Conservation (phyloP, 2,113 vertebrate species). For the Phyllostomus discolor region DNA sequence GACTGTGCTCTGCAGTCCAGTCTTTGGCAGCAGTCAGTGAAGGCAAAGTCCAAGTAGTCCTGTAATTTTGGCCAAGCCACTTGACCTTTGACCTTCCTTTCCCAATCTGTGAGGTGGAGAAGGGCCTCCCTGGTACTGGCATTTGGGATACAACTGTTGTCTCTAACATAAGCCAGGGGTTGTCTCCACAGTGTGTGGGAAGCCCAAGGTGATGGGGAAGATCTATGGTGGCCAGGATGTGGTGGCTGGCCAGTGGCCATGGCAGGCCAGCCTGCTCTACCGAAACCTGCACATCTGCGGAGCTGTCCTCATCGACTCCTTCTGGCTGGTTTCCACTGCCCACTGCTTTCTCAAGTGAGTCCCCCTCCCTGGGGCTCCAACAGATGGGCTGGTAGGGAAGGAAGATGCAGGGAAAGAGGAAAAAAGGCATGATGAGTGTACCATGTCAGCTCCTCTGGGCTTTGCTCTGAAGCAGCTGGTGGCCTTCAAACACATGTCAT, state of each 20-base stretch:
- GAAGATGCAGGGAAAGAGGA: not conserved
- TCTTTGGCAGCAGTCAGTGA: not conserved
- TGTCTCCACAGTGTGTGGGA: conserved; percentile 32
- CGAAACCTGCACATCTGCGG: conserved; percentile 78
- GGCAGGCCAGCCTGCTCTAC: conserved; percentile 82
- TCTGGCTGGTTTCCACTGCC: conserved; percentile 70
- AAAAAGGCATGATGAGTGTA: not conserved
- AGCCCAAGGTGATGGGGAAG: not conserved
- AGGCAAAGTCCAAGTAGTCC: not conserved
- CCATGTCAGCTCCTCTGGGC: not conserved
- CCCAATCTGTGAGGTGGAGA: not conserved
- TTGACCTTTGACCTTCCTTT: not conserved
- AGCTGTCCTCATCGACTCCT: conserved; percentile 78
- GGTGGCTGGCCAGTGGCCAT: conserved; percentile 76
- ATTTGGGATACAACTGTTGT: not conserved
- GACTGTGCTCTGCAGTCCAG: not conserved
- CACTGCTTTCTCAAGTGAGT: conserved; percentile 66
- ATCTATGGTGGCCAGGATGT: conserved; percentile 38
- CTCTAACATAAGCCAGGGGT: not conserved
- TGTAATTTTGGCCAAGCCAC: not conserved
- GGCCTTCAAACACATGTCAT: not conserved
- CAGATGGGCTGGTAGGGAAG: not conserved
- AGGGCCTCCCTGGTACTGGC: not conserved
- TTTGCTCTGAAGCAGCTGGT: not conserved
- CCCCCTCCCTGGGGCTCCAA: not conserved